Conservation (phyloP, 2,797 vertebrate species). For the Sylvia borin region DNA sequence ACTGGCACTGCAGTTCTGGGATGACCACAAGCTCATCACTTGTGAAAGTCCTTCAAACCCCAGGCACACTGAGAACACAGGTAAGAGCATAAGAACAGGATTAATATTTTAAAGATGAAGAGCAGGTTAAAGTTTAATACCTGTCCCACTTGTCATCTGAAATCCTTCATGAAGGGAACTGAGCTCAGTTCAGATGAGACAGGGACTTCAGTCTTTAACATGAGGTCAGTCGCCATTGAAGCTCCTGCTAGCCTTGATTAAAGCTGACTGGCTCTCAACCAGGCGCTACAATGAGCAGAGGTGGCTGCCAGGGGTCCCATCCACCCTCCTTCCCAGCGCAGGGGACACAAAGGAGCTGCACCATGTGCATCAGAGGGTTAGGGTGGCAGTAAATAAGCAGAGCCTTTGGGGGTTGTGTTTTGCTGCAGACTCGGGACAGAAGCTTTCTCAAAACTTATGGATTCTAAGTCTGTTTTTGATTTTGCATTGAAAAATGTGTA, state of each 20-base stretch:
- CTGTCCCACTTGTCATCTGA: slow-evolving; percentile 4
- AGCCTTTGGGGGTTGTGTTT: neutral
- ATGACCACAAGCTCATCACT: neutral
- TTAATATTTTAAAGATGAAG: slow-evolving; percentile 24
- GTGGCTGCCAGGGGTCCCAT: neutral
- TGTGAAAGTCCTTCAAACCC: neutral
- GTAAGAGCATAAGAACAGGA: neutral
- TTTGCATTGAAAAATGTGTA: neutral
- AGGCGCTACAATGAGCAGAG: neutral
- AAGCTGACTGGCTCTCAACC: neutral
- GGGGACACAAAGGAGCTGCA: neutral
- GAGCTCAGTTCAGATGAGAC: neutral
- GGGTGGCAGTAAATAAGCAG: neutral
- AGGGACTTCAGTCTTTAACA: neutral
- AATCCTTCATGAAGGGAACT: neutral
- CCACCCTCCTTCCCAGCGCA: neutral
- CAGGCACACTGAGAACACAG: neutral
- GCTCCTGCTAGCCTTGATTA: neutral
- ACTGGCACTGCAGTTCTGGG: neutral
- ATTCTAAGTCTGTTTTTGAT: neutral
- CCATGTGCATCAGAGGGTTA: neutral
- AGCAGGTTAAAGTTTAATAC: slow-evolving; percentile 31
- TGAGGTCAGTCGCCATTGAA: neutral
- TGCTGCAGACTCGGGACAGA: neutral
- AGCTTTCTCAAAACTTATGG: neutral